Conservation (phyloP, 2,113 vertebrate genomes). For the Calyptomena viridis region DNA sequence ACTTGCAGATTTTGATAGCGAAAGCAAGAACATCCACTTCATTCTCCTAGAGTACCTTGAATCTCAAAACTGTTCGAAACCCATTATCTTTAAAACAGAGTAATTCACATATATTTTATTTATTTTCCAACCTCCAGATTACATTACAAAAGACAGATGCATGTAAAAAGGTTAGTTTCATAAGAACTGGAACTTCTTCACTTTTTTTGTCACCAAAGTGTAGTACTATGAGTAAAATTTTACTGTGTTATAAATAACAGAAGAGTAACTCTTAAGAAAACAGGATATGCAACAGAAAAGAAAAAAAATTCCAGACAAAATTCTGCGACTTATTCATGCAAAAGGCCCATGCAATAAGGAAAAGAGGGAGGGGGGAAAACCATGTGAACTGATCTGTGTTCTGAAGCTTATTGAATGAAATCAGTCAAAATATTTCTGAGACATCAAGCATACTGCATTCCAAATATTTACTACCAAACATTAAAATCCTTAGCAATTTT, state of each 20-base stretch:
- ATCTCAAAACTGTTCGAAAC: background rate
- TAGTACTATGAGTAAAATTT: background rate
- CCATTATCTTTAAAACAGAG: background rate
- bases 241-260: background rate
- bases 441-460: background rate
- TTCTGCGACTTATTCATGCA: background rate
- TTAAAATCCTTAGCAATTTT: background rate
- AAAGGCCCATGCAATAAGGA: background rate
- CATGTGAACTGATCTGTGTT: background rate
- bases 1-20: background rate
- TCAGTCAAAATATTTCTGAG: background rate
- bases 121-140: background rate
- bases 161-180: background rate
- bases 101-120: background rate
- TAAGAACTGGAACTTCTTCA: background rate
- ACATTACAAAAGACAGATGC: background rate
- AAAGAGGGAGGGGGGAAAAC: rapidly evolving
- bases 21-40: background rate
- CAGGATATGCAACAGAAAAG: background rate
- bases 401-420: background rate
- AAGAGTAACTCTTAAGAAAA: background rate
- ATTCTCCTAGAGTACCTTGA: background rate
- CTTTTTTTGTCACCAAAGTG: background rate
- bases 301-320: background rate
- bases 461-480: background rate